phyloP scores from a whole-genome alignment of 2,797 vertebrate genomes.

The Coendou prehensilis region DNA sequence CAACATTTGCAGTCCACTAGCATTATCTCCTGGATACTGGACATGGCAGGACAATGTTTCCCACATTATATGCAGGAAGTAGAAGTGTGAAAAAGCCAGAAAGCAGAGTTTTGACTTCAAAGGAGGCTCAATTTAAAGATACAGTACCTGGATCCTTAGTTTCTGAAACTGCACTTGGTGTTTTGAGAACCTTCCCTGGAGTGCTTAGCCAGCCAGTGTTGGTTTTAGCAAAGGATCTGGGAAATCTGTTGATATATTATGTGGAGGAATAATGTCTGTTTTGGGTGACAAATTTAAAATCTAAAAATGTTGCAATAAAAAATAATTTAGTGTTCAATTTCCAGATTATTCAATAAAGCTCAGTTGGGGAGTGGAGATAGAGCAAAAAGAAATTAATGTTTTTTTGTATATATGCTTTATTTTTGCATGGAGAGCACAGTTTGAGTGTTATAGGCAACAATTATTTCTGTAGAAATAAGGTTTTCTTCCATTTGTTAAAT shows the following conservation, averaged over 20 bases:
- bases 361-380: not conserved
- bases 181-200: not conserved
- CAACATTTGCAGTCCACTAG: not conserved
- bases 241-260: not conserved
- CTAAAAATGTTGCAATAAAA: not conserved
- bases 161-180: not conserved
- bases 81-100: not conserved
- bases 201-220: not conserved
- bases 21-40: not conserved
- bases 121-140: not conserved
- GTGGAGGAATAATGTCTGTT: not conserved
- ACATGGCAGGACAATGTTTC: not conserved
- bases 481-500: not conserved
- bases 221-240: not conserved
- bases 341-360: not conserved
- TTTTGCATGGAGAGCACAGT: not conserved
- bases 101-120: not conserved
- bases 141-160: not conserved
- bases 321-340: constrained; percentile 18
- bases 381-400: not conserved
- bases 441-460: not conserved
- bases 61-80: not conserved
- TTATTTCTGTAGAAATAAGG: not conserved
- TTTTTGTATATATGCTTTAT: not conserved
- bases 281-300: not conserved